Conservation (phyloP, 2,888 invertebrate species). For the Agriotes lineatus region DNA sequence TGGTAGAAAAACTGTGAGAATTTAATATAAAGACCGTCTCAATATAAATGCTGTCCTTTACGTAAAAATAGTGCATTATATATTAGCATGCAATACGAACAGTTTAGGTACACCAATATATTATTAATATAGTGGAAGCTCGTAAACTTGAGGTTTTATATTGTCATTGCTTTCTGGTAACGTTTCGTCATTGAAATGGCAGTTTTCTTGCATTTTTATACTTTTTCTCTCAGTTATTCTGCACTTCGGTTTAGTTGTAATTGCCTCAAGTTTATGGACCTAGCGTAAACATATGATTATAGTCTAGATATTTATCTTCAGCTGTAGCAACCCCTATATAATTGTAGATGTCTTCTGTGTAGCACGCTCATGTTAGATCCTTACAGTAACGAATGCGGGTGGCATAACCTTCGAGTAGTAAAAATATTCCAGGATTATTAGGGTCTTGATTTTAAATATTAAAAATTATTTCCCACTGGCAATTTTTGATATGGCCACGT, state of each 20-base stretch:
- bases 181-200: too few species aligned
- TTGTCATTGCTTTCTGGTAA: background rate
- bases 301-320: conserved; percentile 30
- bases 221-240: too few species aligned
- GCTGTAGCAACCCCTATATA: conserved; percentile 35
- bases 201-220: too few species aligned
- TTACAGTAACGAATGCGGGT: conserved; percentile 29
- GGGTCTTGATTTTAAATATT: background rate
- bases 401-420: conserved; percentile 1
- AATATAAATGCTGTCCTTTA: conserved; percentile 24
- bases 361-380: conserved; percentile 33
- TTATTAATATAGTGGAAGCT: conserved; percentile 32
- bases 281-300: conserved; percentile 16
- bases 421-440: background rate
- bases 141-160: conserved; percentile 26
- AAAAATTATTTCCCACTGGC: background rate
- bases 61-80: conserved; percentile 34
- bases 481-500: conserved; percentile 9
- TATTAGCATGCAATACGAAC: conserved; percentile 40
- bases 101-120: conserved; percentile 35
- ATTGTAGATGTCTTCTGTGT: conserved; percentile 39
- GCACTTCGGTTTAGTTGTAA: background rate
- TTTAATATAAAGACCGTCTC: conserved; percentile 4
- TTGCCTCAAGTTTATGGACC: conserved; percentile 18
- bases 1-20: conserved; percentile 25